Evolutionary conservation across 1,140 invertebrate species (phyloP).

Genomic region (Euglossa dilemma): DNA sequence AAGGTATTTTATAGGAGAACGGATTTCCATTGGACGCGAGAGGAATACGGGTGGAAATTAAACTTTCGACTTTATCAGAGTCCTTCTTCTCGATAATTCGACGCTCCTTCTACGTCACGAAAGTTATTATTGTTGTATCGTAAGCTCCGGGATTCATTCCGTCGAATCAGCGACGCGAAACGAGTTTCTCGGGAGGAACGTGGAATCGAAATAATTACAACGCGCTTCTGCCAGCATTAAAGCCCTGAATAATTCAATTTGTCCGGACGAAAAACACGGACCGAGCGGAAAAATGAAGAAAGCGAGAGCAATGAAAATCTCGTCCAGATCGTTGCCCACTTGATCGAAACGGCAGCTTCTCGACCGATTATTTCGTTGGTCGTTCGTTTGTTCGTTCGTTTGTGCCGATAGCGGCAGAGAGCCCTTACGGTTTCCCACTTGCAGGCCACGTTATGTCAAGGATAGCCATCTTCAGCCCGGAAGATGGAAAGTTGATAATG

Average conservation of each 20-base stretch:
- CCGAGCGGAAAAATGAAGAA: neutral
- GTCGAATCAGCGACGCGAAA: neutral
- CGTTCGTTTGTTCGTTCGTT: neutral
- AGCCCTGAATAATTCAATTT: neutral
- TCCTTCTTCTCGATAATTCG: neutral
- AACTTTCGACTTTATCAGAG: constrained; percentile 49
- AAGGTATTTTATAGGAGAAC: constrained; percentile 11
- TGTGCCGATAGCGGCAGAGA: too few species aligned
- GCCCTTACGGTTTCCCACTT: constrained; percentile 68
- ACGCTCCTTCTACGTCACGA: neutral
- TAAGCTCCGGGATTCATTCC: neutral
- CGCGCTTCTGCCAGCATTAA: neutral
- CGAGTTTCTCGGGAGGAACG: neutral
- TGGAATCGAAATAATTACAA: neutral
- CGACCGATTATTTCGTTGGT: constrained; percentile 10
- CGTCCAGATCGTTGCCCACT: neutral
- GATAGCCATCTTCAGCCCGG: constrained; percentile 90
- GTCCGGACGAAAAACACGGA: neutral
- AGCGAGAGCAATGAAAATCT: neutral
- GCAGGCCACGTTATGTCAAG: constrained; percentile 86
- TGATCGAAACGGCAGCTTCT: neutral
- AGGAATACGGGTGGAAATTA: constrained; percentile 50
- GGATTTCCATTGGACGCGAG: constrained; percentile 45
- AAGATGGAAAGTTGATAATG: constrained; percentile 86
- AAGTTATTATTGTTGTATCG: neutral